Evolutionary conservation across 2,888 invertebrate genomes (phyloP).

Genomic region (Polylopha cassiicola): DNA sequence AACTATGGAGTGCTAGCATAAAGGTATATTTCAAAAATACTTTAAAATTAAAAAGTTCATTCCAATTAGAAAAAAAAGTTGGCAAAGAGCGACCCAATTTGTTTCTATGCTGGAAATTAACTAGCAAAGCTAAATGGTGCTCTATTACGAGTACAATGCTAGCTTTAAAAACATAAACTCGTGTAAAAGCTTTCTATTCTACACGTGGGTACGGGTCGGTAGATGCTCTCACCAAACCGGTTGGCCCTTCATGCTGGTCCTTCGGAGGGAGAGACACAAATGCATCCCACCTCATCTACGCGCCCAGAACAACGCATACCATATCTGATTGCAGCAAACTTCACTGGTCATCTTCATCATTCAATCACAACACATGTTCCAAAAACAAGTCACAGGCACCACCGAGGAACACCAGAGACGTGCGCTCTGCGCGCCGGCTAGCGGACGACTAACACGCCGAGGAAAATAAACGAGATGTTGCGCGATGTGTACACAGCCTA

Average conservation of each 20-base stretch:
- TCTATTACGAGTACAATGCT: too few relatives aligned
- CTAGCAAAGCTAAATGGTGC: too few relatives aligned
- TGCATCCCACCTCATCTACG: constrained; percentile 60
- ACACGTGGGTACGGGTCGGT: constrained; percentile 43
- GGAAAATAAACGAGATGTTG: constrained; percentile 57
- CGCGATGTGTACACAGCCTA: constrained; percentile 46
- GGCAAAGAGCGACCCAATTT: too few relatives aligned
- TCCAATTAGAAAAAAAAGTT: too few relatives aligned
- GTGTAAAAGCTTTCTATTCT: constrained; percentile 43
- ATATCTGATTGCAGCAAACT: constrained; percentile 54
- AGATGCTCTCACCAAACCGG: constrained; percentile 73
- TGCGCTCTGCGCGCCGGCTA: constrained; percentile 37
- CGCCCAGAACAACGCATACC: constrained; percentile 57
- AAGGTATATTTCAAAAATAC: too few relatives aligned
- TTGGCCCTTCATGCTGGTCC: constrained; percentile 70
- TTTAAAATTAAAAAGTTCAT: too few relatives aligned
- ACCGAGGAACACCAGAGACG: constrained; percentile 33
- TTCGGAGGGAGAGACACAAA: constrained; percentile 54
- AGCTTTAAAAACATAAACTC: constrained; percentile 6
- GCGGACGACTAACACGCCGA: constrained; percentile 48
- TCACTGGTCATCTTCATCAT: constrained; percentile 65
- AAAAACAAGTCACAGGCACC: constrained; percentile 39
- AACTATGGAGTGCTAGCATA: too few relatives aligned
- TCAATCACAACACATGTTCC: constrained; percentile 61
- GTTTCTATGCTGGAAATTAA: too few relatives aligned